phyloP scores from a whole-genome alignment of 2,797 vertebrate species.

The Glossophaga mutica region DNA sequence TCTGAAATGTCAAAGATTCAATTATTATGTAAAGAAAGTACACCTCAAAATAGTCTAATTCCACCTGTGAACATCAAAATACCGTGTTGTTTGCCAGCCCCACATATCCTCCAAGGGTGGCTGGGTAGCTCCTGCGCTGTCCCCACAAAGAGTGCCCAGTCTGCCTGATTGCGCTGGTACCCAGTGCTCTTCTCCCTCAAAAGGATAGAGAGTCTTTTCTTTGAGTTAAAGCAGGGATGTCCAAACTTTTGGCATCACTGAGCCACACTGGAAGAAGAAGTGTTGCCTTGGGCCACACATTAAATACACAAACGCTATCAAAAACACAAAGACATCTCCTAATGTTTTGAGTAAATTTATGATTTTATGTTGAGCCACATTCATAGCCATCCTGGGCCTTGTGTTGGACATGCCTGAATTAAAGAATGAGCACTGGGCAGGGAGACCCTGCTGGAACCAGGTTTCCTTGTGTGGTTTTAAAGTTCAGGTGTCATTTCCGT shows the following conservation, averaged over 20 bases:
- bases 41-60: constrained; percentile 88
- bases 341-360: too few species aligned
- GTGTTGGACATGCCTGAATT: background rate
- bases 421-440: constrained; percentile 72
- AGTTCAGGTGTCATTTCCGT: constrained; percentile 72
- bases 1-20: constrained; percentile 90
- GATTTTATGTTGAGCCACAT: too few species aligned
- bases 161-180: background rate
- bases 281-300: too few species aligned
- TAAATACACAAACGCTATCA: too few species aligned
- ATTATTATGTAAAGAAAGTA: constrained; percentile 87
- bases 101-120: constrained; percentile 84
- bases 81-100: constrained; percentile 90
- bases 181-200: background rate
- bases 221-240: constrained; percentile 22
- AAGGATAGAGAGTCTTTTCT: background rate
- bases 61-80: constrained; percentile 92
- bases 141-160: constrained; percentile 72
- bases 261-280: too few species aligned
- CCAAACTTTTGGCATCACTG: too few species aligned
- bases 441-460: constrained; percentile 78
- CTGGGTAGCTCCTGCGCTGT: constrained; percentile 84
- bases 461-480: constrained; percentile 54
- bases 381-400: too few species aligned
- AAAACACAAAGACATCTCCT: too few species aligned